phyloP scores from a whole-genome alignment of 2,113 vertebrate species.

The Ranitomeya imitator region DNA sequence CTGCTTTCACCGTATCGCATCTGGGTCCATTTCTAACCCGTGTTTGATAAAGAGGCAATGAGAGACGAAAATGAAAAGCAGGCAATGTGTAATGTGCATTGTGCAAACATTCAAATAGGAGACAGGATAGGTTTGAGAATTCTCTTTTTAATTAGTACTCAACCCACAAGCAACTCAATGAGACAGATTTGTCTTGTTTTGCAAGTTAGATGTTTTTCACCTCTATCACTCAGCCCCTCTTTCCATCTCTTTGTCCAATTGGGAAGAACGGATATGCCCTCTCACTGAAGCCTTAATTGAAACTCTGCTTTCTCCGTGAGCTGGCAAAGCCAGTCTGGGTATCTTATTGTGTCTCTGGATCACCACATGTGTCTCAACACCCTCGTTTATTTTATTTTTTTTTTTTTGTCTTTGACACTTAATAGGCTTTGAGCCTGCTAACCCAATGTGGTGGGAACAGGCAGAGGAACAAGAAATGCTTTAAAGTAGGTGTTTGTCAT shows the following conservation, averaged over 20 bases:
- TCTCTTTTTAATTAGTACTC: conserved; percentile 89
- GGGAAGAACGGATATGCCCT: conserved; percentile 89
- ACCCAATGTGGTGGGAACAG: conserved; percentile 98
- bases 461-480: conserved; percentile 86
- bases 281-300: conserved; percentile 94
- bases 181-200: conserved; percentile 91
- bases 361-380: conserved; percentile 85
- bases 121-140: conserved; percentile 84
- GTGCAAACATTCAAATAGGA: conserved; percentile 75
- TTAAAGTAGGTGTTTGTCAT: conserved; percentile 99
- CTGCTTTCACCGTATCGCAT: conserved; percentile 67
- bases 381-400: conserved; percentile 78
- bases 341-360: conserved; percentile 81
- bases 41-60: conserved; percentile 87
- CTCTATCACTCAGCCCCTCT: conserved; percentile 65
- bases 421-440: conserved; percentile 92
- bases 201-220: conserved; percentile 89
- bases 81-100: conserved; percentile 78
- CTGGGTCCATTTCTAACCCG: conserved; percentile 83
- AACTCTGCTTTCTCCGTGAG: conserved; percentile 82
- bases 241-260: conserved; percentile 87
- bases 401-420: conserved; percentile 85
- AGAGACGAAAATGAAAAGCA: conserved; percentile 78
- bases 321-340: conserved; percentile 85
- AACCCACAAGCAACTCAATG: conserved; percentile 81